phyloP scores from a whole-genome alignment of 2,888 invertebrate species.

The Pterostichus madidus region DNA sequence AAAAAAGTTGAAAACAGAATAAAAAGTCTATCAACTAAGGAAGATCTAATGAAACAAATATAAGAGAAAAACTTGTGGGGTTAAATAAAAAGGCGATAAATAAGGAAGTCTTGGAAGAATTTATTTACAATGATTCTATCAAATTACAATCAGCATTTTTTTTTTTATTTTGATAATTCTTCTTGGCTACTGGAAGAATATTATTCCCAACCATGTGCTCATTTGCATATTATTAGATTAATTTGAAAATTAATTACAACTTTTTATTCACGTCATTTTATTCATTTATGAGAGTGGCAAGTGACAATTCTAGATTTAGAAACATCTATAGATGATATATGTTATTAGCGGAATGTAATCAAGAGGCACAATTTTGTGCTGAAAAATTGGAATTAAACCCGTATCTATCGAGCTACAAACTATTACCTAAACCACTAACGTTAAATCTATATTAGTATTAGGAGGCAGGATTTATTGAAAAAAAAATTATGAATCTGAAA shows the following conservation, averaged over 20 bases:
- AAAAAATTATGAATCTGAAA: too few species aligned
- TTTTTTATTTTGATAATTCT: conserved; percentile 3
- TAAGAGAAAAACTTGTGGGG: conserved; percentile 34
- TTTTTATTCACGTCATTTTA: background rate
- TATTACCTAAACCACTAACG: too few species aligned
- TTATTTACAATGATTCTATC: conserved; percentile 44
- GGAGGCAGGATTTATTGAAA: too few species aligned
- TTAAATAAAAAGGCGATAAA: conserved; percentile 42
- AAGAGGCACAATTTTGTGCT: too few species aligned
- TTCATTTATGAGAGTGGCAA: too few species aligned
- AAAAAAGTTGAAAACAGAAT: conserved; percentile 38
- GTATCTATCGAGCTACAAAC: too few species aligned
- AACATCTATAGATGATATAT: too few species aligned
- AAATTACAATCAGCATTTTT: conserved; percentile 36
- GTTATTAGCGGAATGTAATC: too few species aligned
- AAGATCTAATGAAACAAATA: conserved; percentile 52
- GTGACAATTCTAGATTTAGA: too few species aligned
- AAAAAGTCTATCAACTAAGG: conserved; percentile 37
- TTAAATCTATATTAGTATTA: too few species aligned
- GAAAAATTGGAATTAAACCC: too few species aligned
- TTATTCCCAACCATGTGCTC: conserved; percentile 14
- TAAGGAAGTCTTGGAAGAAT: conserved; percentile 39
- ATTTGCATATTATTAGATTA: conserved; percentile 44
- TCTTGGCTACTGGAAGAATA: conserved; percentile 5
- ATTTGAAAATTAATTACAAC: conserved; percentile 4